Evolutionary conservation across 2,797 vertebrate genomes (phyloP).

Genomic region (Chloroceryle inda): DNA sequence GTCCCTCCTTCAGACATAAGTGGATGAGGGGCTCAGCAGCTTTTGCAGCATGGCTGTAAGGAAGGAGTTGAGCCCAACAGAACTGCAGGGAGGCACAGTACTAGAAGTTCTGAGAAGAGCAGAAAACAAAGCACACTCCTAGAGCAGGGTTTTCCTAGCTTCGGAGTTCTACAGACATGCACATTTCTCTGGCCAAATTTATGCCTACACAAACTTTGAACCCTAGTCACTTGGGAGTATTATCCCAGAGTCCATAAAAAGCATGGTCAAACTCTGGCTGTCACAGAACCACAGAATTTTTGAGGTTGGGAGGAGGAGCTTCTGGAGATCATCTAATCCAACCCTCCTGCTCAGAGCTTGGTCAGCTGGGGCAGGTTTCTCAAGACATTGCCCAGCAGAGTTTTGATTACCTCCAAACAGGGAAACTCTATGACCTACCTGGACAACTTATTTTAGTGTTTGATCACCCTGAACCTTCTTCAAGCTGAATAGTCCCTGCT

Average conservation of each 20-base stretch:
- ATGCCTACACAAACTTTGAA: not conserved
- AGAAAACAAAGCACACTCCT: not conserved
- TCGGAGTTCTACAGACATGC: not conserved
- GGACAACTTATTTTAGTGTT: not conserved
- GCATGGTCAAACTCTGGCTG: not conserved
- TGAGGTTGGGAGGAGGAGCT: not conserved
- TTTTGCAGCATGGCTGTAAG: rapidly evolving
- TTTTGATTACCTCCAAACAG: not conserved
- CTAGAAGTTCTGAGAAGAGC: not conserved
- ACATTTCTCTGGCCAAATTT: not conserved
- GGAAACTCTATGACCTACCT: not conserved
- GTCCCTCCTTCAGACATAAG: not conserved
- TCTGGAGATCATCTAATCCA: not conserved
- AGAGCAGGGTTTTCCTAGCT: not conserved
- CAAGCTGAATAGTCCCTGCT: not conserved
- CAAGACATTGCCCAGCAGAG: not conserved
- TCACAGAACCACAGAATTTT: not conserved
- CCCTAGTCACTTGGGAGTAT: not conserved
- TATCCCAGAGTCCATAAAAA: not conserved
- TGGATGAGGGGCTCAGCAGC: not conserved
- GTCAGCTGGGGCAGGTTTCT: not conserved
- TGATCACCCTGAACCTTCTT: not conserved
- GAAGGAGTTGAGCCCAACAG: not conserved
- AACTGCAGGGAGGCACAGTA: not conserved
- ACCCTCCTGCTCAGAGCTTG: not conserved